Percentiles rank a stretch among this genome's conserved stretches.
phyloP scores from a whole-genome alignment of 2,113 vertebrate species.

The Eulacestoma nigropectus region DNA sequence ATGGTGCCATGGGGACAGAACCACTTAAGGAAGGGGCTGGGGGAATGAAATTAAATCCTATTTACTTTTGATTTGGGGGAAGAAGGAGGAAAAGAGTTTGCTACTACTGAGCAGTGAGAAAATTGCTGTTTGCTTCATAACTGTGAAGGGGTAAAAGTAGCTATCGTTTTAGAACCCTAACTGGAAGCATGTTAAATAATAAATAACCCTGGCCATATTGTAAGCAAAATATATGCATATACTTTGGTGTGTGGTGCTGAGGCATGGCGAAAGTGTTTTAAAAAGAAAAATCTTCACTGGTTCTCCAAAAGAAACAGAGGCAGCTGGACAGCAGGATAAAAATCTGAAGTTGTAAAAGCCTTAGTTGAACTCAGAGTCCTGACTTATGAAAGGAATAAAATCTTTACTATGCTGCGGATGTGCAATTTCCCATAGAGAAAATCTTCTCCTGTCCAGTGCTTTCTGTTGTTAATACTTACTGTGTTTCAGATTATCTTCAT shows the following conservation, averaged over 20 bases:
- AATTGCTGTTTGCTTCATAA: background rate
- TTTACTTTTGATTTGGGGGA: background rate
- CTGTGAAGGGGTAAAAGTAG: background rate
- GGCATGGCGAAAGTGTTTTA: background rate
- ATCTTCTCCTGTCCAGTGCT: background rate
- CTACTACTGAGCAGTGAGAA: background rate
- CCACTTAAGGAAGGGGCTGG: background rate
- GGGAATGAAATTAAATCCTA: background rate
- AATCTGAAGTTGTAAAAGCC: conserved; percentile 4
- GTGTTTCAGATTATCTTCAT: conserved; percentile 13
- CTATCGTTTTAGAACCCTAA: background rate
- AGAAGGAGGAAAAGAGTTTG: background rate
- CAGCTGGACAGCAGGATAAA: background rate
- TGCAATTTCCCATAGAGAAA: conserved; percentile 20
- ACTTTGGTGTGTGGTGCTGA: background rate
- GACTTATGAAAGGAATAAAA: conserved; percentile 56
- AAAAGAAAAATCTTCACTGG: background rate
- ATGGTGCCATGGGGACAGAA: background rate
- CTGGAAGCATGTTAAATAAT: background rate
- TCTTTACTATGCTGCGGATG: conserved; percentile 17
- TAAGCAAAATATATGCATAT: background rate
- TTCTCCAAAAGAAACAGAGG: background rate
- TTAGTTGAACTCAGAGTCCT: background rate
- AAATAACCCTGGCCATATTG: background rate
- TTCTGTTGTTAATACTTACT: background rate